A percentile compares a stretch with the other conserved stretches of the same genome.
Conservation (phyloP, 2,797 vertebrate species). For the Ctenopoma kingsleyae region DNA sequence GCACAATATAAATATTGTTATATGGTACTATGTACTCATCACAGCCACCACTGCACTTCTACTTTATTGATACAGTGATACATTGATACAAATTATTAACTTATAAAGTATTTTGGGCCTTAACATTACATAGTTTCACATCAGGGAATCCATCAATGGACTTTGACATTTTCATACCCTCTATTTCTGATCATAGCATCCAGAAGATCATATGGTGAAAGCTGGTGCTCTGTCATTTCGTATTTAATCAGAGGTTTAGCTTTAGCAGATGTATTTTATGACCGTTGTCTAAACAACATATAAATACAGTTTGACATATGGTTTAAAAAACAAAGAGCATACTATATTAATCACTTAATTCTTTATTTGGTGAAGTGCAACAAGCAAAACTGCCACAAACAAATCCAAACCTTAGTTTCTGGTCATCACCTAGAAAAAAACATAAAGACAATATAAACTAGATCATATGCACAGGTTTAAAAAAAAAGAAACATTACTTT, state of each 20-base stretch:
- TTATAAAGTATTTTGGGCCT: no score
- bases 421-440: conserved; percentile 73
- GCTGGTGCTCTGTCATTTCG: neutral
- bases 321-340: conserved; percentile 7
- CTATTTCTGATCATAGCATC: neutral
- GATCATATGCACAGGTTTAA: neutral
- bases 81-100: no score
- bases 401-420: conserved; percentile 57
- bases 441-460: neutral
- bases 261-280: neutral
- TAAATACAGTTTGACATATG: neutral
- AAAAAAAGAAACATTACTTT: neutral
- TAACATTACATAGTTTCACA: neutral
- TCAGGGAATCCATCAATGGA: neutral
- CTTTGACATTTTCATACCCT: neutral
- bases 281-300: neutral
- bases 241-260: no score
- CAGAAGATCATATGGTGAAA: neutral
- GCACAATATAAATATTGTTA: no score
- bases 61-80: no score
- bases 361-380: conserved; percentile 54
- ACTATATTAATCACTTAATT: neutral
- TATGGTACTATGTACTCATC: no score
- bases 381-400: neutral
- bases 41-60: no score